These are phyloP conservation scores for Paratrypauchen microcephalus DNA, from an alignment of 2,797 vertebrate genomes.

Conservation along the genomic window DNA sequence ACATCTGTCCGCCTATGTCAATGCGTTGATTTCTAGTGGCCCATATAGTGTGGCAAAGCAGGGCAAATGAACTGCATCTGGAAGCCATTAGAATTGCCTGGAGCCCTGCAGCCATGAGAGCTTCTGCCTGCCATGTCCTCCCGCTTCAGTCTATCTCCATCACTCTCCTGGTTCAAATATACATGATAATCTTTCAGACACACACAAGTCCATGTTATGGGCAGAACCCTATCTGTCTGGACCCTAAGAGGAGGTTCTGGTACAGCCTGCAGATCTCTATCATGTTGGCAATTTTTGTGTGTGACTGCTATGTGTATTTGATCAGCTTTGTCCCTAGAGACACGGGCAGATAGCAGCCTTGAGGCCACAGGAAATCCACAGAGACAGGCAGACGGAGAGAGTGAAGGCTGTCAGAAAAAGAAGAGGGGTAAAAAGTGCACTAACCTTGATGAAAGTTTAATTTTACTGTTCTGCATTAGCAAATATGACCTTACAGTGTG, in stretches of 20 bases:
- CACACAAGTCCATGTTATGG: constrained; percentile 51
- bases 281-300: constrained; percentile 48
- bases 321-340: constrained; percentile 56
- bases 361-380: constrained; percentile 80
- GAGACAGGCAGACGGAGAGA: constrained; percentile 79
- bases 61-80: constrained; percentile 91
- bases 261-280: constrained; percentile 74
- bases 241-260: constrained; percentile 68
- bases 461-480: constrained; percentile 30
- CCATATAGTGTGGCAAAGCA: constrained; percentile 48
- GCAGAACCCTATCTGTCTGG: constrained; percentile 68
- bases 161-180: constrained; percentile 27
- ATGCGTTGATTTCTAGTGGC: constrained; percentile 49
- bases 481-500: constrained; percentile 35
- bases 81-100: constrained; percentile 88
- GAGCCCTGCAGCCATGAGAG: constrained; percentile 76
- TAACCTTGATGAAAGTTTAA: constrained; percentile 4
- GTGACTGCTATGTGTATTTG: constrained; percentile 33
- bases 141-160: constrained; percentile 39
- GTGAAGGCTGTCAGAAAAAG: constrained; percentile 70
- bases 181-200: constrained; percentile 40
- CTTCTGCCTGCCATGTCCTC: constrained; percentile 81
- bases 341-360: constrained; percentile 60
- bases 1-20: constrained; percentile 17
- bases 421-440: constrained; percentile 22